phyloP scores from a whole-genome alignment of 1,140 invertebrate species.

The Bombus impatiens region DNA sequence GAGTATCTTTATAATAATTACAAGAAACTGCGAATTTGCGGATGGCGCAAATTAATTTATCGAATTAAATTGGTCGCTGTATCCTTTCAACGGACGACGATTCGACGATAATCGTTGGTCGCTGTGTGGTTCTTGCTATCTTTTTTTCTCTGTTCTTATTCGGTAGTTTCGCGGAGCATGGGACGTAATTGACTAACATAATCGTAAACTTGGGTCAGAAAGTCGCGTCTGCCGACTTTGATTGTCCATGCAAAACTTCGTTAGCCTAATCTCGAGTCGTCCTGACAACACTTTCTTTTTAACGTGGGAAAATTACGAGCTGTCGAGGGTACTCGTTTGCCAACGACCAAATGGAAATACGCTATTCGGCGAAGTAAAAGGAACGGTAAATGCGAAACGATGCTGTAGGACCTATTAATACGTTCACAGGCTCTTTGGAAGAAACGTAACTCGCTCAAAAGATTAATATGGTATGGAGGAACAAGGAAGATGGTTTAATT shows the following conservation, averaged over 20 bases:
- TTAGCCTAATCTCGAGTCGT: neutral
- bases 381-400: neutral
- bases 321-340: neutral
- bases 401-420: neutral
- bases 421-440: neutral
- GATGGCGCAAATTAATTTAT: neutral
- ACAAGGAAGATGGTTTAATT: no score
- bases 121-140: no score
- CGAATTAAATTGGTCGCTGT: neutral
- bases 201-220: slow-evolving; percentile 10
- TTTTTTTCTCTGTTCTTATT: neutral
- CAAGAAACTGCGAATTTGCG: no score
- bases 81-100: no score
- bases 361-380: neutral
- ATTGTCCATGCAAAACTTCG: neutral
- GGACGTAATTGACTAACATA: slow-evolving; percentile 19
- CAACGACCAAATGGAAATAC: neutral
- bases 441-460: neutral
- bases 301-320: neutral
- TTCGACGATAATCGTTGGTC: no score
- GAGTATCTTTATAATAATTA: no score
- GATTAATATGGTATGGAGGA: neutral
- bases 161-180: no score
- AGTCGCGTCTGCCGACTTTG: neutral
- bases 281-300: neutral